These are phyloP conservation scores for Leptodactylus fallax DNA, from an alignment of 2,797 vertebrate genomes.

Conservation along the genomic window DNA sequence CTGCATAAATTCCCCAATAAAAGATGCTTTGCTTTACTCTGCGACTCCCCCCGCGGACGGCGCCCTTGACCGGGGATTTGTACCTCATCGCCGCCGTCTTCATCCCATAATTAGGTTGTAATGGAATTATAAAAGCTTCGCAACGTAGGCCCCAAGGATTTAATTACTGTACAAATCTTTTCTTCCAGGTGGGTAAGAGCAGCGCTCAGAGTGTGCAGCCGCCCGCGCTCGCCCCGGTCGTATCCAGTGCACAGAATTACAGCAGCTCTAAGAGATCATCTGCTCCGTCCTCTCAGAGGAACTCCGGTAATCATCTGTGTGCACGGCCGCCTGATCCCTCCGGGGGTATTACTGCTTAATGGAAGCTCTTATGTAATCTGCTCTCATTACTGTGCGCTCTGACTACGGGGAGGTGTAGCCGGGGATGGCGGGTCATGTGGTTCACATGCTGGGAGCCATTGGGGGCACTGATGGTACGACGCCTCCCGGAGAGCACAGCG, in stretches of 20 bases:
- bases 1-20: neutral
- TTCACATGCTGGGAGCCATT: no score
- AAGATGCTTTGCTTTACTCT: neutral
- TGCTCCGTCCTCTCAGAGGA: constrained; percentile 74
- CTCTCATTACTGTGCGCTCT: no score
- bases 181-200: constrained; percentile 78
- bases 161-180: constrained; percentile 39
- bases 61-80: constrained; percentile 1
- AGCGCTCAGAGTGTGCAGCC: constrained; percentile 72
- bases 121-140: constrained; percentile 23
- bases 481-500: no score
- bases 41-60: neutral
- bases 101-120: constrained; percentile 26
- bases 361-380: no score
- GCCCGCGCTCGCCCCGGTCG: constrained; percentile 69
- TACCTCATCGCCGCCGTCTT: neutral
- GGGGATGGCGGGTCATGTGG: no score
- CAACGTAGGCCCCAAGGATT: constrained; percentile 1
- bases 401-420: no score
- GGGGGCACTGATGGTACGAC: no score
- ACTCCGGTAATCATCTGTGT: constrained; percentile 76
- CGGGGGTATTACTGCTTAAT: no score
- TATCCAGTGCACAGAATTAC: constrained; percentile 74
- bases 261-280: constrained; percentile 75
- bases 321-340: no score